Base-by-base conservation (phyloP, 1,140 invertebrate species). In the Neodiprion fabricii region DNA sequence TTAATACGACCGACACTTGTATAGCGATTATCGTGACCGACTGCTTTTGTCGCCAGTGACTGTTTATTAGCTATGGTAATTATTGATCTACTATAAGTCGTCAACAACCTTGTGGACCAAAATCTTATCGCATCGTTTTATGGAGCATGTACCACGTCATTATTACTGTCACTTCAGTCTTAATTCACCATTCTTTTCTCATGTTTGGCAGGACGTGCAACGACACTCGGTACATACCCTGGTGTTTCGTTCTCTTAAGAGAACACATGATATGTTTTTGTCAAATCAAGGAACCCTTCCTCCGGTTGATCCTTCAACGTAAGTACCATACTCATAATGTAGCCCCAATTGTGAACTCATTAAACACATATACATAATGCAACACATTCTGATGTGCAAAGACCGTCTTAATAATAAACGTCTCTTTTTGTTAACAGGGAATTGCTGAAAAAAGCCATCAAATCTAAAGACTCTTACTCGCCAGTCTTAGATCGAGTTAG, bases 201-300 rank as follows among this genome's bases (percentile, higher is more conserved):
- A 12, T 28, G 12, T 21, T 21, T 70, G 12, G 28, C 48, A 96
- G 91, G 97, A 98, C 77, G 96, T 98, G 3, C 97, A 98, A 84
- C 95, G 96, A 82, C 97, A 99, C 89, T 98, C 97, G 7, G 97
- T 99, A 0, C 97, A 99, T 82, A 99, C 97, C 5, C 88, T 99
- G 72, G 97, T 99, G 69, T 99, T 99, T 87, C 91, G 98, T 77
- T 99, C 98, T 7, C 89, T 99, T 74, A 99, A 99, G 87, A 89
- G 98, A 82, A 98, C 97, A 12, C 98, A 99, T 87, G 98, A 99
- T 89, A 96, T 99, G 93, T 99, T 99, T 88, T 86, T 99, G 50
- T 92, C 94, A 49, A 96, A 99, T 85, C 96, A 99, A 85, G 94
- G 94, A 67, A 90, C 92, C 72, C 87, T 98, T 66, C 96, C 97